Evolutionary conservation across 2,113 vertebrate genomes (phyloP).

Genomic region (Climacteris rufus): DNA sequence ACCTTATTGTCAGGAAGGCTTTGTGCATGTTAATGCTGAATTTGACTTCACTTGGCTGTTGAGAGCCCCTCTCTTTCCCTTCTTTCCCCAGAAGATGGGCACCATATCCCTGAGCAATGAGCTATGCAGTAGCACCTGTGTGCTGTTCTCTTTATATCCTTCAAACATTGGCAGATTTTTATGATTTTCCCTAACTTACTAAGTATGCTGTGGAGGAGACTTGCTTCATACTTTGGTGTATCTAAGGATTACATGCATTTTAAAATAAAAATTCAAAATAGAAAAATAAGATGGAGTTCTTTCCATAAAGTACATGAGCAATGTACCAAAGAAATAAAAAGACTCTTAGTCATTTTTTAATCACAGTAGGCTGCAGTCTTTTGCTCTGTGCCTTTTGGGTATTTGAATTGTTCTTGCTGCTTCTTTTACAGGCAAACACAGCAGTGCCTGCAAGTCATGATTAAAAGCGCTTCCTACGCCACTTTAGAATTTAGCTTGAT

Average conservation of each 20-base stretch:
- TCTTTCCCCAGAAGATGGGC: background rate
- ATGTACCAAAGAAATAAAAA: background rate
- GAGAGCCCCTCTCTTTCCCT: background rate
- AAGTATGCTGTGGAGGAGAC: background rate
- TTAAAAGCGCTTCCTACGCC: conserved; percentile 51
- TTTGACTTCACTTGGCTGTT: background rate
- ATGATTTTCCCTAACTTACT: background rate
- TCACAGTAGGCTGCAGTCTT: background rate
- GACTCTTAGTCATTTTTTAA: background rate
- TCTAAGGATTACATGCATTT: background rate
- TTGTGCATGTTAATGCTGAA: background rate
- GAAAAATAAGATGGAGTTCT: background rate
- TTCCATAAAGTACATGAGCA: background rate
- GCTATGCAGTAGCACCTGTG: background rate
- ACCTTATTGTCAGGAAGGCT: background rate
- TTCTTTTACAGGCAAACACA: background rate
- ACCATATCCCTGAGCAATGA: background rate
- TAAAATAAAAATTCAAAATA: background rate
- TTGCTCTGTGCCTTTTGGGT: background rate
- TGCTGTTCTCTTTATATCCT: background rate
- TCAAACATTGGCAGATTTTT: background rate
- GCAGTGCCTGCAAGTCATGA: background rate
- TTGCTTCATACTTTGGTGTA: background rate
- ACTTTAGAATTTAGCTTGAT: conserved; percentile 46
- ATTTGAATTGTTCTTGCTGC: conserved; percentile 1